Conservation (phyloP, 2,113 vertebrate genomes). For the Amia ocellicauda region DNA sequence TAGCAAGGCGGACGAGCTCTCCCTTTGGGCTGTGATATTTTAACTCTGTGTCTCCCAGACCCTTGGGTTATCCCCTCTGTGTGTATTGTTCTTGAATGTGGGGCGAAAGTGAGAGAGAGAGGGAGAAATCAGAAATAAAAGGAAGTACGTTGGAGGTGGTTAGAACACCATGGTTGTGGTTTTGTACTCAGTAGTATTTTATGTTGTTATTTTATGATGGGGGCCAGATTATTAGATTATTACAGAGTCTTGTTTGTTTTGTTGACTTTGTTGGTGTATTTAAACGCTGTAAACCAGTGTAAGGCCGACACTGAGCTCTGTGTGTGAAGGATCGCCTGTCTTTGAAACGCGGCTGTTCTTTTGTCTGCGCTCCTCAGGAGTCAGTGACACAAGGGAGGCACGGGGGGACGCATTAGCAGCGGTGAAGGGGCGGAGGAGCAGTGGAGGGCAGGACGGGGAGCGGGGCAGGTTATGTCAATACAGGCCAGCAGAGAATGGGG, state of each 20-base stretch:
- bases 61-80: background rate
- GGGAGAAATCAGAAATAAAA: background rate
- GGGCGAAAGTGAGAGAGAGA: background rate
- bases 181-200: background rate
- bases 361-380: background rate
- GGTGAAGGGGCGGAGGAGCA: background rate
- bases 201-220: background rate
- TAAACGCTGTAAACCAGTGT: no score
- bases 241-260: no score
- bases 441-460: background rate
- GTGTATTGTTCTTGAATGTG: conserved; percentile 8
- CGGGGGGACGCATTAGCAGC: background rate
- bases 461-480: background rate
- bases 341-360: background rate
- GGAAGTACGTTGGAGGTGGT: background rate
- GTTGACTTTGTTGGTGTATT: no score
- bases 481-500: background rate
- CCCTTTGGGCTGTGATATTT: conserved; percentile 21
- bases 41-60: conserved; percentile 8
- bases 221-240: no score
- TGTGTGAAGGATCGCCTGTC: no score
- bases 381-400: background rate
- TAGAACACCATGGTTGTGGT: background rate
- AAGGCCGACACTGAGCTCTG: no score
- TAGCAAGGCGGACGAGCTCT: background rate